Conservation (phyloP, 2,113 vertebrate species). For the Stegostoma tigrinum region DNA sequence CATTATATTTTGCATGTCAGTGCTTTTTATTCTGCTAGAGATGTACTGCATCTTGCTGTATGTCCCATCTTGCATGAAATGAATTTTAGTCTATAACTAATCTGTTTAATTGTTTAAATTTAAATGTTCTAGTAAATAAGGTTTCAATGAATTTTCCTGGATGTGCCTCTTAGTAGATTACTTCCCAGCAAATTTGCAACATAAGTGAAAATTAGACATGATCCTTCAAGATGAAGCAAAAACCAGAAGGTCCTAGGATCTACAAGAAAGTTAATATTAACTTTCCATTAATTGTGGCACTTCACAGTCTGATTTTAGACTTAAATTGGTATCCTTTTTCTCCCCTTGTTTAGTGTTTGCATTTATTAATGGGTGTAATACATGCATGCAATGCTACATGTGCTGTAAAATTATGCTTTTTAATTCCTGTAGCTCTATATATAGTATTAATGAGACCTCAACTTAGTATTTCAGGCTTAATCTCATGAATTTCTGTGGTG, state of each 20-base stretch:
- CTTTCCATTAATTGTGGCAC: conserved; percentile 50
- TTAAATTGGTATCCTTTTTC: conserved; percentile 51
- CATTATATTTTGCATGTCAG: neutral
- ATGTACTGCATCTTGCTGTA: neutral
- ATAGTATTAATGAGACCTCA: conserved; percentile 24
- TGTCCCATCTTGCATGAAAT: neutral
- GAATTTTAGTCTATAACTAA: neutral
- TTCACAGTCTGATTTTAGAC: conserved; percentile 57
- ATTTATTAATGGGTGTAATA: conserved; percentile 42
- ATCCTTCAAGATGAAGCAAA: conserved; percentile 38
- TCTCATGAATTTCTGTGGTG: neutral
- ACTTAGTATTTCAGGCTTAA: neutral
- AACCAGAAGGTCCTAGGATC: conserved; percentile 37
- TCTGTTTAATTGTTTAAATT: neutral
- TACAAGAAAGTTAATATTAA: conserved; percentile 40
- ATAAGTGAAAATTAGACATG: neutral
- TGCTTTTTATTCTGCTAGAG: neutral
- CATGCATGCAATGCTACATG: conserved; percentile 47
- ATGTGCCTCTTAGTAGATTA: neutral
- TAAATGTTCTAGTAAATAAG: neutral
- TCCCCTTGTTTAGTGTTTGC: conserved; percentile 43
- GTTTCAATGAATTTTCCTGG: neutral
- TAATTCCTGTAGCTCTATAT: no score
- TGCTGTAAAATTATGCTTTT: conserved; percentile 43
- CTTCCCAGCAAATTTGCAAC: neutral